A percentile compares a stretch with the other conserved stretches of the same genome.
Conservation (phyloP, 2,888 invertebrate species). For the Heteromyza rotundicornis region DNA sequence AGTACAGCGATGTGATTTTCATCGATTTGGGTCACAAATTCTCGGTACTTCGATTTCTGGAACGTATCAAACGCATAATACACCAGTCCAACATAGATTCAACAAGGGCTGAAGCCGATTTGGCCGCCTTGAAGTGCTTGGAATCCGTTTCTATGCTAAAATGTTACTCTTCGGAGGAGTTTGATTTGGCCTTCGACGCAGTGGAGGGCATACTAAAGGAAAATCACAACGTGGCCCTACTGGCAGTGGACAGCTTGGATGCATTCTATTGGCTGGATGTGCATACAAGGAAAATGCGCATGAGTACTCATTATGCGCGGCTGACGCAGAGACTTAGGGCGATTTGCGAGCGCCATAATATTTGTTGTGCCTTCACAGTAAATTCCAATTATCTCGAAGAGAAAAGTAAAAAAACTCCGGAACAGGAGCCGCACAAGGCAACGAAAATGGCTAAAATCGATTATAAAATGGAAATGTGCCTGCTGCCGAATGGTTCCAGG, state of each 20-base stretch:
- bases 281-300: slow-evolving; percentile 33
- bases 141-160: slow-evolving; percentile 36
- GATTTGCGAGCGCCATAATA: slow-evolving; percentile 39
- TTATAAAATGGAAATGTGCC: slow-evolving; percentile 28
- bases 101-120: slow-evolving; percentile 27
- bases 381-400: slow-evolving; percentile 35
- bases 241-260: slow-evolving; percentile 65
- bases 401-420: background rate
- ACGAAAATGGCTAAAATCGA: slow-evolving; percentile 23
- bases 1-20: slow-evolving; percentile 61
- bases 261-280: slow-evolving; percentile 63
- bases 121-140: slow-evolving; percentile 31
- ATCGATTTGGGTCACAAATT: slow-evolving; percentile 66
- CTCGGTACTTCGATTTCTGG: slow-evolving; percentile 47
- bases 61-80: slow-evolving; percentile 55
- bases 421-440: background rate
- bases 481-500: slow-evolving; percentile 9
- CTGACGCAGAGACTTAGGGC: slow-evolving; percentile 32
- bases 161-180: slow-evolving; percentile 42
- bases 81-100: slow-evolving; percentile 19
- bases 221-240: slow-evolving; percentile 60
- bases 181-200: slow-evolving; percentile 37
- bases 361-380: slow-evolving; percentile 42
- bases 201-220: slow-evolving; percentile 59
- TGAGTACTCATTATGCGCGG: slow-evolving; percentile 41